These are phyloP conservation scores for Phragmatobia fuliginosa DNA, from an alignment of 2,888 invertebrate genomes.

Conservation along the genomic window DNA sequence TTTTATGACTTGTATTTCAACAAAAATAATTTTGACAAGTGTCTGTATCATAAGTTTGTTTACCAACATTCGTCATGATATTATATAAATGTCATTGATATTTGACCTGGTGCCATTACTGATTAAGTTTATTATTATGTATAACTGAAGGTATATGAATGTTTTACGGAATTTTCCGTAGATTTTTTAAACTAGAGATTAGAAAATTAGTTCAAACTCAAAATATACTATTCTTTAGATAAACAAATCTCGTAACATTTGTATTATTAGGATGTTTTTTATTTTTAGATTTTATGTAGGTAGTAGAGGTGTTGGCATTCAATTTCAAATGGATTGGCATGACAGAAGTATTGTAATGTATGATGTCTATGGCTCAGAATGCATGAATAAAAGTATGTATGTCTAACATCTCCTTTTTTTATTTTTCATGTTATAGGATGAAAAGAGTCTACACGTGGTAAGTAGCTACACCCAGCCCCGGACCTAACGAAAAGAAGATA, in stretches of 20 bases:
- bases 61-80: constrained; percentile 18
- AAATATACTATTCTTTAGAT: neutral
- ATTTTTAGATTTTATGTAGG: neutral
- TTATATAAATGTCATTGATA: constrained; percentile 6
- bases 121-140: neutral
- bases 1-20: neutral
- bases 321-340: neutral
- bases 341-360: neutral
- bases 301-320: neutral
- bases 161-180: neutral
- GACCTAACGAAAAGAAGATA: neutral
- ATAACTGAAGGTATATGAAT: neutral
- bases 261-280: neutral
- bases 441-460: neutral
- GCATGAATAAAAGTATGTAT: neutral
- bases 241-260: neutral
- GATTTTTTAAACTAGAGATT: neutral
- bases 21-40: neutral
- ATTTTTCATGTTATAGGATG: neutral
- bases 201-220: neutral
- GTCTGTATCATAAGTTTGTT: constrained; percentile 9
- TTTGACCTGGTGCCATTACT: neutral
- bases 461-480: neutral
- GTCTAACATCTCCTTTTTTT: neutral
- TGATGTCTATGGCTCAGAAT: neutral